Evolutionary conservation across 2,888 invertebrate genomes (phyloP), one percentile per base, ranked within the genome.

Genomic region (Agonopterix heracliana): DNA sequence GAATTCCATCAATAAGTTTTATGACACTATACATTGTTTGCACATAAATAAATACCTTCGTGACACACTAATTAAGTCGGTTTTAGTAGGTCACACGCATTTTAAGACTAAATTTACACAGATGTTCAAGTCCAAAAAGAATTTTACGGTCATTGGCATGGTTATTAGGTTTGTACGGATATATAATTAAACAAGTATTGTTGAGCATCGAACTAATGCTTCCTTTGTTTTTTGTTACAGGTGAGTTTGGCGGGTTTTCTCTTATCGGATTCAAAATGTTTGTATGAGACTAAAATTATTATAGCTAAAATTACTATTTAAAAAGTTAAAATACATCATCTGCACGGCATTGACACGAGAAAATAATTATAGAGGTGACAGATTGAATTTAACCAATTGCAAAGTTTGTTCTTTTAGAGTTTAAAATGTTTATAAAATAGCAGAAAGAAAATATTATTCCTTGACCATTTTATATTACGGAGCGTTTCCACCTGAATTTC

Each of bases 181-280:
- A 68, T 26, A 3, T 56, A 58, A 55, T 60, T 62, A 59, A 9
- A n/a, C 50, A 49, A 49, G 49, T 52, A 57, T 52, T 56, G 51
- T 56, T 55, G 48, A 50, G 47, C 46, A 57, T 59, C 60, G 62
- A 51, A 61, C 53, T 61, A 51, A 57, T 47, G 46, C 56, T 49
- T 56, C 49, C 61, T 41, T 57, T 60, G 51, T 69, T 57, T 63
- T 58, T 77, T 75, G 68, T 84, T 86, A 62, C 84, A 86, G 86
- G 86, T 86, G 66, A 85, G 86, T 83, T 55, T 55, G 54, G 55
- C 48, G 54, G 53, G 49, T 51, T 55, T 26, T 26, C 26, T 26
- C 0, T 5, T 26, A 26, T 26, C 7, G 3, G 26, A 26, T 26
- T 26, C 26, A 26, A 26, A 26, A 1, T 26, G n/a, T n/a, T n/a